Evolutionary conservation across 2,113 vertebrate species (phyloP).

Genomic region (Pachypanchax playfairii): DNA sequence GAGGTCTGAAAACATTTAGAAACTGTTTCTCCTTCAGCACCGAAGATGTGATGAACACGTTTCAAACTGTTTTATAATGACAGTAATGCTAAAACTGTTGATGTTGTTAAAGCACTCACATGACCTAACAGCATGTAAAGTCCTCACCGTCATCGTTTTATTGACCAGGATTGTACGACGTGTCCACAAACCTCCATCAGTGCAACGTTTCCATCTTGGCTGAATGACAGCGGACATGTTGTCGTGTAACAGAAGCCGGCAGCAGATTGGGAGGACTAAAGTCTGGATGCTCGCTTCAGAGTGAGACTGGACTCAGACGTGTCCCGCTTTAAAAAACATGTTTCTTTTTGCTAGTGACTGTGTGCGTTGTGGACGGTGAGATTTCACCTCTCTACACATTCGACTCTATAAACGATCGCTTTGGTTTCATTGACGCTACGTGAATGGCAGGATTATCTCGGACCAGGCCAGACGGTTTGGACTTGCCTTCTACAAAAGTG

Average conservation of each 20-base stretch:
- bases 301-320: conserved; percentile 5
- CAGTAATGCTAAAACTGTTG: conserved; percentile 60
- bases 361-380: conserved; percentile 41
- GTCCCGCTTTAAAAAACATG: conserved; percentile 19
- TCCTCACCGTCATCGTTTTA: conserved; percentile 65
- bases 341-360: conserved; percentile 24
- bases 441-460: conserved; percentile 84
- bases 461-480: conserved; percentile 77
- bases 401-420: conserved; percentile 96
- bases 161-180: conserved; percentile 70
- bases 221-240: conserved; percentile 79
- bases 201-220: conserved; percentile 87
- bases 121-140: conserved; percentile 77
- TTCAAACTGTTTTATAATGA: conserved; percentile 40
- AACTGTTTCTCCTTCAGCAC: conserved; percentile 62
- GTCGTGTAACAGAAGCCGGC: conserved; percentile 69
- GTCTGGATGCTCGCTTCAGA: conserved; percentile 27
- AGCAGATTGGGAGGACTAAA: conserved; percentile 38
- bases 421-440: conserved; percentile 88
- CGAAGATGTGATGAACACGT: conserved; percentile 56
- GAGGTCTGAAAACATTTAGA: neutral
- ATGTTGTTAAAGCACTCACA: conserved; percentile 80
- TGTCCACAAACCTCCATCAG: conserved; percentile 79
- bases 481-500: conserved; percentile 76
- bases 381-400: conserved; percentile 83